Percentiles rank a stretch among this genome's conserved stretches.
Conservation (phyloP, 1,140 invertebrate species). For the Zaprionus taronus region DNA sequence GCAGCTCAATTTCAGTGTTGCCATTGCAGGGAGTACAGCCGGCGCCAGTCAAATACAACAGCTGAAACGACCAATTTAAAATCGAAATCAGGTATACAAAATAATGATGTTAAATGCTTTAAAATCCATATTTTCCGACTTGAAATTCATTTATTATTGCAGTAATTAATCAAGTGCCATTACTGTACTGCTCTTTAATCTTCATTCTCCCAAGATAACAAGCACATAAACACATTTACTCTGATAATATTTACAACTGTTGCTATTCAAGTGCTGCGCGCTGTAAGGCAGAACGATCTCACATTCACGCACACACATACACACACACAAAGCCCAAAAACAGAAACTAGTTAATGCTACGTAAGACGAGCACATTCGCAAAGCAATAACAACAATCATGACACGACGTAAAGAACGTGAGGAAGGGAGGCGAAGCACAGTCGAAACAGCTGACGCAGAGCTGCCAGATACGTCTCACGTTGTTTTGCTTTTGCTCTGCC, state of each 20-base stretch:
- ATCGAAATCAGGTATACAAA: neutral
- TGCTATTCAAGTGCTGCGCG: neutral
- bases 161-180: neutral
- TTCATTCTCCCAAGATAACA: neutral
- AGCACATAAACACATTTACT: neutral
- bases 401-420: constrained; percentile 48
- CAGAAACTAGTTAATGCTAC: constrained; percentile 61
- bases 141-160: neutral
- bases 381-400: constrained; percentile 31
- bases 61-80: neutral
- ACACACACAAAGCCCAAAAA: constrained; percentile 55
- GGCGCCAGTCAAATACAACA: constrained; percentile 11
- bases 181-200: neutral
- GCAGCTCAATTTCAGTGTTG: constrained; percentile 67
- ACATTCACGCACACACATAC: constrained; percentile 34
- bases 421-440: constrained; percentile 4
- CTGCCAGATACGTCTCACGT: constrained; percentile 38
- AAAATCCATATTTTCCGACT: neutral
- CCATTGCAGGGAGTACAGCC: constrained; percentile 41
- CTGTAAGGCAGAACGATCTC: constrained; percentile 11
- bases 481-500: constrained; percentile 35
- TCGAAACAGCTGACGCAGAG: constrained; percentile 67
- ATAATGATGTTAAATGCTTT: neutral
- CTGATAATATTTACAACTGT: neutral
- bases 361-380: constrained; percentile 35